phyloP scores from a whole-genome alignment of 2,113 vertebrate genomes.

The Nymphicus hollandicus region DNA sequence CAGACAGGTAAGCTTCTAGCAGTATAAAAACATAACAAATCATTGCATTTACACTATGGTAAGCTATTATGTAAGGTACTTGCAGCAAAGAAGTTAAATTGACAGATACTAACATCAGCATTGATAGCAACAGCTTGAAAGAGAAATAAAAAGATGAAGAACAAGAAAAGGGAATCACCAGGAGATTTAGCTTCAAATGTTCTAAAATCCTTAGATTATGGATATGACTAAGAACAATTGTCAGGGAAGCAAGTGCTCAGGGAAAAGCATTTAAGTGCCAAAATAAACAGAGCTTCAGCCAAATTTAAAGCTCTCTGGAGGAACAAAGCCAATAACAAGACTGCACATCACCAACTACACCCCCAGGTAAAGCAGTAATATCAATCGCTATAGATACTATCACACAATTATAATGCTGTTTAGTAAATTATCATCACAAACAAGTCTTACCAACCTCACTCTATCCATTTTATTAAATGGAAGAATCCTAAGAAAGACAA shows the following conservation, averaged over 20 bases:
- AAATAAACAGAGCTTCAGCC: neutral
- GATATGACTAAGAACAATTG: neutral
- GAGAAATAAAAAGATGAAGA: neutral
- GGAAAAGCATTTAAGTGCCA: neutral
- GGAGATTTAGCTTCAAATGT: neutral
- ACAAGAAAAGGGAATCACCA: neutral
- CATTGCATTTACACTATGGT: neutral
- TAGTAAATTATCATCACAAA: neutral
- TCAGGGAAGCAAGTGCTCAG: neutral
- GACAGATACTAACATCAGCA: neutral
- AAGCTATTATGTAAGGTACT: neutral
- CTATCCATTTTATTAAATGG: neutral
- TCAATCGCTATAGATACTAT: neutral
- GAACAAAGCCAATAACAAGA: neutral
- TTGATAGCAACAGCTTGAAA: neutral
- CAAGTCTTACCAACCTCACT: neutral
- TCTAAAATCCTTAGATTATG: neutral
- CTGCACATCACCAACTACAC: neutral
- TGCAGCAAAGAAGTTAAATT: neutral
- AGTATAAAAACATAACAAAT: neutral
- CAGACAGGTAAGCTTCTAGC: neutral
- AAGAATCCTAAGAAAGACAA: neutral
- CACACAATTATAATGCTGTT: neutral
- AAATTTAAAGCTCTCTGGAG: neutral
- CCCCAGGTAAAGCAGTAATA: neutral